Percentiles rank a stretch among this genome's conserved stretches.
Evolutionary conservation across 1,140 invertebrate genomes (phyloP).

Genomic region (Pogonomyrmex californicus): DNA sequence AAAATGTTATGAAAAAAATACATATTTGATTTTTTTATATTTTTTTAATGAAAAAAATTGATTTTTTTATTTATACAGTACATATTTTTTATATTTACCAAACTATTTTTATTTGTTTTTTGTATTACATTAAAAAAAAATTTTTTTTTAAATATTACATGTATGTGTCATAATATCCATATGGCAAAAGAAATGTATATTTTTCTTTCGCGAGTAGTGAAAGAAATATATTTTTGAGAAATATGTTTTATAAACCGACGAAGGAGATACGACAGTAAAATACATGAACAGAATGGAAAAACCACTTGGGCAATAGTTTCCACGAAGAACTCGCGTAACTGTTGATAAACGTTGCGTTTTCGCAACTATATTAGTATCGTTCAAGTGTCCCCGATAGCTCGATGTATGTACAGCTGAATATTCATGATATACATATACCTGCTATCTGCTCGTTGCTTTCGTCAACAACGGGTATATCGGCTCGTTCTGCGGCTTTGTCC

Average conservation of each 20-base stretch:
- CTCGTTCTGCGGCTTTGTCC: conserved; percentile 59
- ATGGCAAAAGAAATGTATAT: neutral
- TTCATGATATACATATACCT: conserved; percentile 47
- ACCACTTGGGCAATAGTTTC: neutral
- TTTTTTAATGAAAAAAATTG: neutral
- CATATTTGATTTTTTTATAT: neutral
- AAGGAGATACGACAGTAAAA: neutral
- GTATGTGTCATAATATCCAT: neutral
- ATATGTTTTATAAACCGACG: neutral
- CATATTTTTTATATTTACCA: neutral
- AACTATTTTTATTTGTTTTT: neutral
- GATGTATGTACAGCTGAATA: conserved; percentile 57
- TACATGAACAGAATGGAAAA: neutral
- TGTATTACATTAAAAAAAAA: neutral
- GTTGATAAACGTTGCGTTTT: neutral
- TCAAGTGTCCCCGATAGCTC: conserved; percentile 17
- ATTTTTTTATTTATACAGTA: neutral
- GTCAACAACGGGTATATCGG: conserved; percentile 43
- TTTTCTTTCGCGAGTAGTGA: neutral
- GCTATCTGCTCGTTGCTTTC: conserved; percentile 54
- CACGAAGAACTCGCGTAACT: neutral
- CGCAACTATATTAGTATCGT: conserved; percentile 1
- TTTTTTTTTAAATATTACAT: neutral
- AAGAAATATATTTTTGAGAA: neutral
- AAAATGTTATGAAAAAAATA: neutral